phyloP scores from a whole-genome alignment of 2,888 invertebrate genomes.

The Scaptomyza caliginosa region DNA sequence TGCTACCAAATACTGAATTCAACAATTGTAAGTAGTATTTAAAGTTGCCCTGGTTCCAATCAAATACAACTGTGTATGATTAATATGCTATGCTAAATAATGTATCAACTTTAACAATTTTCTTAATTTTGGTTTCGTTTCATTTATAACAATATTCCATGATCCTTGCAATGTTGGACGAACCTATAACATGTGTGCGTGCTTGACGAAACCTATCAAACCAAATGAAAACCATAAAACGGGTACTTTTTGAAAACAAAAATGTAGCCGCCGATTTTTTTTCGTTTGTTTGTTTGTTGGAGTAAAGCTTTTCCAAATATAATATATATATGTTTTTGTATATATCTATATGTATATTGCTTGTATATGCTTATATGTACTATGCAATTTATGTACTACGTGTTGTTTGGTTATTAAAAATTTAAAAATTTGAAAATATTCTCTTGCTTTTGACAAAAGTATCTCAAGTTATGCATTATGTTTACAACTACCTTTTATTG shows the following conservation, averaged over 20 bases:
- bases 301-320: conserved; percentile 69
- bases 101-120: conserved; percentile 77
- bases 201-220: conserved; percentile 58
- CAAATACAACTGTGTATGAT: conserved; percentile 41
- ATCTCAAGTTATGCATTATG: conserved; percentile 37
- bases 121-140: neutral
- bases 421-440: conserved; percentile 58
- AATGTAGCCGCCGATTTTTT: conserved; percentile 56
- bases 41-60: conserved; percentile 59
- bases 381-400: conserved; percentile 49
- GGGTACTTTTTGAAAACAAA: conserved; percentile 60
- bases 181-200: conserved; percentile 61
- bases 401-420: conserved; percentile 46
- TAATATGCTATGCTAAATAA: conserved; percentile 67
- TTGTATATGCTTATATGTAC: conserved; percentile 39
- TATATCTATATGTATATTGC: conserved; percentile 36
- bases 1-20: conserved; percentile 66
- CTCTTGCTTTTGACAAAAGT: conserved; percentile 26
- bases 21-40: conserved; percentile 68
- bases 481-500: conserved; percentile 83
- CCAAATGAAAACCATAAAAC: conserved; percentile 56
- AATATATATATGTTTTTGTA: conserved; percentile 37
- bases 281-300: too few species aligned
- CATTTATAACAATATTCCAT: conserved; percentile 64
- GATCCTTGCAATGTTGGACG: conserved; percentile 49